These are phyloP conservation scores for Melanerpes formicivorus DNA, from an alignment of 2,113 vertebrate species.

Conservation along the genomic window DNA sequence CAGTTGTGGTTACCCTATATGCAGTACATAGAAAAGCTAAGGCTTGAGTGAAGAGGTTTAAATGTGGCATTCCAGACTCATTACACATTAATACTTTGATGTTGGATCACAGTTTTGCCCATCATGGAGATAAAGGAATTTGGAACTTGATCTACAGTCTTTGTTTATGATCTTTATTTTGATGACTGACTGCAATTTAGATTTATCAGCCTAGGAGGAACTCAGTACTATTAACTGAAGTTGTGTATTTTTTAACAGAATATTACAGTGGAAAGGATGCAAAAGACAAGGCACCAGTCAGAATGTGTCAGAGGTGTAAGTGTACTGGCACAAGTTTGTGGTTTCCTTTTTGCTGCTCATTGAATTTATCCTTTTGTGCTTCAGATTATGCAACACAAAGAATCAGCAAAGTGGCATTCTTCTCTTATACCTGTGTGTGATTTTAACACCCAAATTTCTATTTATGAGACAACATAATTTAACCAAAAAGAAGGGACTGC, in stretches of 20 bases:
- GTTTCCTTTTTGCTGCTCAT: neutral
- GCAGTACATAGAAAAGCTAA: neutral
- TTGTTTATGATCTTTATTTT: neutral
- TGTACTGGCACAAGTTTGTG: neutral
- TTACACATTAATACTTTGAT: neutral
- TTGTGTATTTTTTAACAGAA: neutral
- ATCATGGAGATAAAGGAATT: neutral
- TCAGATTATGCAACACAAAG: neutral
- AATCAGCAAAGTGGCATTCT: neutral
- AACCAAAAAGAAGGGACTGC: neutral
- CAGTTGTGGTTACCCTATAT: neutral
- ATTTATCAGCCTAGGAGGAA: neutral
- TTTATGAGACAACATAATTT: conserved; percentile 27
- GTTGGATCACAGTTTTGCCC: neutral
- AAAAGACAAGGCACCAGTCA: neutral
- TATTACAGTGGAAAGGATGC: neutral
- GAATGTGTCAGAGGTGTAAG: neutral
- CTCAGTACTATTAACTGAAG: neutral
- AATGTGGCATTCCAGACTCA: neutral
- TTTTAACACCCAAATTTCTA: conserved; percentile 18
- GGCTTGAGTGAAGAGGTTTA: neutral
- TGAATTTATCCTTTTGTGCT: neutral
- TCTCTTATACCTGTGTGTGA: neutral
- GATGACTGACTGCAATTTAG: neutral
- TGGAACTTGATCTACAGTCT: neutral